Evolutionary conservation across 2,888 invertebrate genomes (phyloP).

Genomic region (Orchestes rusci): DNA sequence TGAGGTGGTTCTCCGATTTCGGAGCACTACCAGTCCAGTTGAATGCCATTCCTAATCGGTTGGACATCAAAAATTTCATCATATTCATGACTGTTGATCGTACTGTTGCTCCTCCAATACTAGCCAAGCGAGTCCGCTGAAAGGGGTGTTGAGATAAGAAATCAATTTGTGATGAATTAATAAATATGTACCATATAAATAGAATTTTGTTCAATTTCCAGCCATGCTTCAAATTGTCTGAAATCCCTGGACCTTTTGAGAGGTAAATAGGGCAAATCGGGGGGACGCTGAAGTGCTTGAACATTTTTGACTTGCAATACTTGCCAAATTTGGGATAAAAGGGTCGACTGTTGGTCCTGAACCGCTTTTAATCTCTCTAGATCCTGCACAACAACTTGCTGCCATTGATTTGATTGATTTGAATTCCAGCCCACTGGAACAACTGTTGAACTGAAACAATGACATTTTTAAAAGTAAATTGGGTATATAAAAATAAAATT

Average conservation of each 20-base stretch:
- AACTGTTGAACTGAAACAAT: too few relatives aligned
- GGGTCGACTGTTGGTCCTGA: conserved; percentile 9
- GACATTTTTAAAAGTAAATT: too few relatives aligned
- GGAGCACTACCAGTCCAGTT: conserved; percentile 13
- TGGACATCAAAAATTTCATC: conserved; percentile 9
- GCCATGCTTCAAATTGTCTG: conserved; percentile 6
- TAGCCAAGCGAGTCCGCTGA: conserved; percentile 11
- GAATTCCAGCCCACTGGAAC: not conserved
- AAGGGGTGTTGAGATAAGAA: conserved; percentile 1
- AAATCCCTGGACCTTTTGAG: conserved; percentile 4
- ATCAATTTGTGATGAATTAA: not conserved
- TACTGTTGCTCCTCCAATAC: conserved; percentile 11
- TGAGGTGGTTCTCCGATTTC: conserved; percentile 6
- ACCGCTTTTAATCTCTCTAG: conserved; percentile 4
- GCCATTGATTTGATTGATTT: conserved; percentile 2
- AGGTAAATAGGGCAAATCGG: conserved; percentile 9
- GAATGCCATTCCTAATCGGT: conserved; percentile 10
- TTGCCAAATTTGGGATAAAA: conserved; percentile 12
- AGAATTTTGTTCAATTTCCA: conserved; percentile 7
- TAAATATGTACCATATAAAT: conserved; percentile 9
- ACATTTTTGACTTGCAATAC: conserved; percentile 9
- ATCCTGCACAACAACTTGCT: conserved; percentile 7
- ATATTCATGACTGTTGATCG: conserved; percentile 11
- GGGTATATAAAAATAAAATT: too few relatives aligned
- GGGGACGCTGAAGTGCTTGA: conserved; percentile 11